phyloP scores from a whole-genome alignment of 1,140 invertebrate species.

The Megalonaias nervosa region DNA sequence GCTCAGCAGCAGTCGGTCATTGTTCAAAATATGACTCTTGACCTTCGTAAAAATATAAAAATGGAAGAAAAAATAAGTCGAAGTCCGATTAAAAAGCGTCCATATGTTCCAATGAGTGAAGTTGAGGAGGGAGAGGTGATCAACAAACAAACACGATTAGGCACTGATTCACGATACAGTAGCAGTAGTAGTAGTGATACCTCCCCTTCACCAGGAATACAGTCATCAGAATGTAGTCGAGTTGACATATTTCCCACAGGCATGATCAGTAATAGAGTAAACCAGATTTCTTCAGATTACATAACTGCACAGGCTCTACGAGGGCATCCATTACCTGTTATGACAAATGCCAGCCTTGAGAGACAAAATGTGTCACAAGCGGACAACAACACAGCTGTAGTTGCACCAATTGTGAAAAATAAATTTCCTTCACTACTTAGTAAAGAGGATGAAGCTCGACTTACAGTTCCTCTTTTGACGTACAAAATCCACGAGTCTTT shows the following conservation, averaged over 20 bases:
- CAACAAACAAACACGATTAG: slow-evolving; percentile 39
- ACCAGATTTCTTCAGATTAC: slow-evolving; percentile 13
- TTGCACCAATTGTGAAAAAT: slow-evolving; percentile 46
- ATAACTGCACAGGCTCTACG: too few species aligned
- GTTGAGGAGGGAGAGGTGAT: slow-evolving; percentile 23
- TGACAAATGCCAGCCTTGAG: slow-evolving; percentile 16
- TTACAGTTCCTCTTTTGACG: slow-evolving; percentile 60
- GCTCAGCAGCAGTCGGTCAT: slow-evolving; percentile 58
- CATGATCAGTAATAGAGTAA: slow-evolving; percentile 9
- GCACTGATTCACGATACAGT: slow-evolving; percentile 18
- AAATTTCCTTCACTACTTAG: slow-evolving; percentile 23
- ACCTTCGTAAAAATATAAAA: slow-evolving; percentile 57
- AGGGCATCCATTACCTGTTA: too few species aligned
- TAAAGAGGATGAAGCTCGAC: slow-evolving; percentile 55
- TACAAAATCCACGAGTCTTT: slow-evolving; percentile 62
- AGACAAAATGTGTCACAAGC: slow-evolving; percentile 14
- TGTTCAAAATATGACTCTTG: slow-evolving; percentile 57
- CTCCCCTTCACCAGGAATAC: not conserved
- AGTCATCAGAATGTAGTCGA: not conserved
- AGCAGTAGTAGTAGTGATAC: not conserved
- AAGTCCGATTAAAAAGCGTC: slow-evolving; percentile 69
- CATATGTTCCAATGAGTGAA: slow-evolving; percentile 53
- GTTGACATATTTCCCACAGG: not conserved
- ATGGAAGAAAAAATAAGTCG: slow-evolving; percentile 44
- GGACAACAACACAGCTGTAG: slow-evolving; percentile 50